Percentiles rank a stretch among this genome's conserved stretches.
phyloP scores from a whole-genome alignment of 2,797 vertebrate species.

The Malurus leucopterus region DNA sequence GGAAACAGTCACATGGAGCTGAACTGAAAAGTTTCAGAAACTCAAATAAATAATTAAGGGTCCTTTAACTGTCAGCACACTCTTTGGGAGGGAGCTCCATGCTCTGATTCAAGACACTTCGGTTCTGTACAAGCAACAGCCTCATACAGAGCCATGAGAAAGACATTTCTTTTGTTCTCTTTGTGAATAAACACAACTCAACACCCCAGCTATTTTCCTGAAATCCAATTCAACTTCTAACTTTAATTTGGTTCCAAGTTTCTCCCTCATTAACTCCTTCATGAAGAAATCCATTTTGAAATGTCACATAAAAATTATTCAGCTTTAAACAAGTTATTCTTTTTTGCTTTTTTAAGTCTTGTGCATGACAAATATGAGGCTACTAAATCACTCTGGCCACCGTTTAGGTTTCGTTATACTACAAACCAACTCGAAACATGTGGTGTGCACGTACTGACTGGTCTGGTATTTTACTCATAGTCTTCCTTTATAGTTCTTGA shows the following conservation, averaged over 20 bases:
- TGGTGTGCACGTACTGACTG: neutral
- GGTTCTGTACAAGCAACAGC: neutral
- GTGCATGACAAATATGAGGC: neutral
- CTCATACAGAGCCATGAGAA: neutral
- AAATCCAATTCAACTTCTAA: slow-evolving; percentile 22
- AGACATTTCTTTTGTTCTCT: slow-evolving; percentile 46
- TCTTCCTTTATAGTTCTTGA: neutral
- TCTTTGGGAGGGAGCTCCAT: neutral
- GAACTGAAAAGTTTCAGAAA: slow-evolving; percentile 14
- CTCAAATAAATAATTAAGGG: neutral
- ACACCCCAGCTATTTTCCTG: slow-evolving; percentile 9
- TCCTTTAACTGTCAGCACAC: slow-evolving; percentile 19
- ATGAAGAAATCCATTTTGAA: neutral
- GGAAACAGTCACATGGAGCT: slow-evolving; percentile 34
- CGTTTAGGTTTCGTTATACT: neutral
- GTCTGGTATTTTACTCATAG: neutral
- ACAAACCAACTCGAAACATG: neutral
- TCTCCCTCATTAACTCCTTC: slow-evolving; percentile 26
- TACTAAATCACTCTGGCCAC: neutral
- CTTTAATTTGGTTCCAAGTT: slow-evolving; percentile 48
- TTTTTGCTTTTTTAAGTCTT: neutral
- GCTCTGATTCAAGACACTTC: neutral
- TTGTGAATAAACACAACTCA: slow-evolving; percentile 34
- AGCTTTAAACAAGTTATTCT: neutral
- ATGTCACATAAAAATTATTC: neutral